A percentile compares a stretch with the other conserved stretches of the same genome.
These are phyloP conservation scores for Rafetus swinhoei DNA, from an alignment of 2,113 vertebrate species.

Conservation along the genomic window DNA sequence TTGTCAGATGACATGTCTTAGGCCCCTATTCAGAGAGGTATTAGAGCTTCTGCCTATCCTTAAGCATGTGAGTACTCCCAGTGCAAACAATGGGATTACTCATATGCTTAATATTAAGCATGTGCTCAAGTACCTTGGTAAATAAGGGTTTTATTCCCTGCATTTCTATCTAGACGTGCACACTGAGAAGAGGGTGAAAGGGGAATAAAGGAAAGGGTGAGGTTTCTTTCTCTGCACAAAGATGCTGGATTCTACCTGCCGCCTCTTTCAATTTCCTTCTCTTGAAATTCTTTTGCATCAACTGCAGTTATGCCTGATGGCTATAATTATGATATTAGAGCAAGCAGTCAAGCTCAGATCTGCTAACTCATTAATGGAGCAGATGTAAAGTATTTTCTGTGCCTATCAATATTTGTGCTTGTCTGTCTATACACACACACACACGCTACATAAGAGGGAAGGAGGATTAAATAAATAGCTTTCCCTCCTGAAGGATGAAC, in stretches of 20 bases:
- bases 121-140: background rate
- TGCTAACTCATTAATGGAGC: background rate
- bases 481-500: background rate
- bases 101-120: background rate
- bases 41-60: background rate
- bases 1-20: slow-evolving; percentile 38
- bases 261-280: background rate
- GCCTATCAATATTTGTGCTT: background rate
- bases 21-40: slow-evolving; percentile 37
- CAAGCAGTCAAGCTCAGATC: background rate
- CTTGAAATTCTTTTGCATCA: background rate
- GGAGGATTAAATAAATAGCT: background rate
- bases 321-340: background rate
- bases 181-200: background rate
- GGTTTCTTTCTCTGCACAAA: background rate
- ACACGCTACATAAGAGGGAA: background rate
- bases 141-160: slow-evolving; percentile 20
- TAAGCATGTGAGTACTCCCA: background rate
- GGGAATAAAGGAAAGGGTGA: background rate
- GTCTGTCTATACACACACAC: background rate
- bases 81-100: background rate
- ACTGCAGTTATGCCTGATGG: background rate
- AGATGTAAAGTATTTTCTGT: background rate
- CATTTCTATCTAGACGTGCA: background rate
- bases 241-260: background rate